phyloP scores from a whole-genome alignment of 1,140 invertebrate species.

The Leptopilina boulardi region DNA sequence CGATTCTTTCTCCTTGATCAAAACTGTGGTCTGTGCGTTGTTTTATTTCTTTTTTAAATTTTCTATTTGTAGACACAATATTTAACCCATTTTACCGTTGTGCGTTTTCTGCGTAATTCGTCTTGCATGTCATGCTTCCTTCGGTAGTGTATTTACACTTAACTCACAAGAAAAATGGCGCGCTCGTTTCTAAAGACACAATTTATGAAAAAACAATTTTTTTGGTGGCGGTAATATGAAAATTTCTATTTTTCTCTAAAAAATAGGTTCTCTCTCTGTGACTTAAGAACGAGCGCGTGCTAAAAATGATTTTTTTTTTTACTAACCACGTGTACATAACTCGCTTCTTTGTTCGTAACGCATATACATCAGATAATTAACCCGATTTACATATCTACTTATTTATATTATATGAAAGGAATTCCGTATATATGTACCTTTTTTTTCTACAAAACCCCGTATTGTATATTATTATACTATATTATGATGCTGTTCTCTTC shows the following conservation, averaged over 20 bases:
- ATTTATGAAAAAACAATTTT: constrained; percentile 1
- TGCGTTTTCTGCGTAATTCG: constrained; percentile 74
- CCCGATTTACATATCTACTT: constrained; percentile 59
- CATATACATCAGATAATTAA: constrained; percentile 74
- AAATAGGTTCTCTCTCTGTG: constrained; percentile 38
- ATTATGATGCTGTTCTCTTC: constrained; percentile 61
- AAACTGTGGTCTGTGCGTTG: constrained; percentile 8
- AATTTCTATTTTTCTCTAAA: constrained; percentile 38
- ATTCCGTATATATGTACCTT: constrained; percentile 47
- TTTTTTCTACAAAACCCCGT: constrained; percentile 50
- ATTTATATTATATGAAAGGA: constrained; percentile 50
- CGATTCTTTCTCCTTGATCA: constrained; percentile 11
- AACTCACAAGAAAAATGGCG: constrained; percentile 54
- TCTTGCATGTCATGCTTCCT: constrained; percentile 76
- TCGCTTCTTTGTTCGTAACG: constrained; percentile 76
- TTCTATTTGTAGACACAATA: constrained; percentile 67
- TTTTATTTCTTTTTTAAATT: constrained; percentile 47
- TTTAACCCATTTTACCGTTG: constrained; percentile 73
- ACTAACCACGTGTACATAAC: constrained; percentile 76
- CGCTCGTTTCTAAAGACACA: constrained; percentile 46
- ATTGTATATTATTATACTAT: constrained; percentile 53
- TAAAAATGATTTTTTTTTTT: constrained; percentile 70
- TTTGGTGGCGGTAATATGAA: constrained; percentile 37
- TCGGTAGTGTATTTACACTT: constrained; percentile 71
- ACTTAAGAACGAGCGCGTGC: constrained; percentile 11